Percentiles rank a stretch among this genome's conserved stretches.
phyloP scores from a whole-genome alignment of 2,113 vertebrate genomes.

The Cinclus cinclus region DNA sequence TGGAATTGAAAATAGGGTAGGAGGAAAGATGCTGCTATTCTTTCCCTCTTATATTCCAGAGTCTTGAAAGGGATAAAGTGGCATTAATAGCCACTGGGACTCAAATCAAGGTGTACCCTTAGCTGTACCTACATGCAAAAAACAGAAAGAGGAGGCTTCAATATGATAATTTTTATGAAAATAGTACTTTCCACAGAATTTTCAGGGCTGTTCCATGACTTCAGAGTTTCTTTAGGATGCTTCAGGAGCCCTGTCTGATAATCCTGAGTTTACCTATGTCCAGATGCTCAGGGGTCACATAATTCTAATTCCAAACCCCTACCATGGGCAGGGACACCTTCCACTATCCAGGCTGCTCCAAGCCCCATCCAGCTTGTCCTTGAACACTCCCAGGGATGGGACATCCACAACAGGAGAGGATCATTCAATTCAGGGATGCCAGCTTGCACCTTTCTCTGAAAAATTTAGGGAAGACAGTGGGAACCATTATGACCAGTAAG shows the following conservation, averaged over 20 bases:
- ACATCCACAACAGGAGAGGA: background rate
- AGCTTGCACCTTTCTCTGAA: background rate
- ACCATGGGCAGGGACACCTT: background rate
- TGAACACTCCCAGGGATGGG: background rate
- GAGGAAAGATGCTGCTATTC: background rate
- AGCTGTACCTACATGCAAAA: fast-evolving
- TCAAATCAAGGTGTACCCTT: background rate
- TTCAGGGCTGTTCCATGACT: background rate
- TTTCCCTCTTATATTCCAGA: background rate
- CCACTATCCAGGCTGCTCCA: background rate
- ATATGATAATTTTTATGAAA: background rate
- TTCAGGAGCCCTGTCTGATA: background rate
- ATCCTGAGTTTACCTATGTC: background rate
- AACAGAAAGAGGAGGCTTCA: background rate
- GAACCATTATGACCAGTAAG: background rate
- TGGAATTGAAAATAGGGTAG: background rate
- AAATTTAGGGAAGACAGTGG: background rate
- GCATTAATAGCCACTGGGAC: background rate
- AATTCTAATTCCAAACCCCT: background rate
- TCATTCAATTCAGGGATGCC: background rate
- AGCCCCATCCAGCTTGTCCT: fast-evolving
- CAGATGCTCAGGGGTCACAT: background rate
- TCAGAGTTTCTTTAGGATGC: background rate
- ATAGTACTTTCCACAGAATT: background rate
- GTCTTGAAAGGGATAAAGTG: background rate